Percentiles rank a stretch among this genome's conserved stretches.
Conservation (phyloP, 2,888 invertebrate species). For the Agrilus biguttatus region DNA sequence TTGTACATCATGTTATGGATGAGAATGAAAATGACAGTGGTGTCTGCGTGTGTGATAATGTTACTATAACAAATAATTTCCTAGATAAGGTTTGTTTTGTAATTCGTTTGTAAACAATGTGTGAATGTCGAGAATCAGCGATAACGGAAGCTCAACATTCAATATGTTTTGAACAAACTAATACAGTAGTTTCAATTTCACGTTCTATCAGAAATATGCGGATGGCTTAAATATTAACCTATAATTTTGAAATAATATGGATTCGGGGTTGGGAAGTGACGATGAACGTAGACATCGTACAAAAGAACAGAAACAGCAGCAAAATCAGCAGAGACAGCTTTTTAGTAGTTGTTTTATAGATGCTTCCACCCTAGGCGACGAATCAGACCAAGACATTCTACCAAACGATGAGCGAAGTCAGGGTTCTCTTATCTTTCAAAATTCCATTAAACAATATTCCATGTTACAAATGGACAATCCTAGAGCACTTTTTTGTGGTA, state of each 20-base stretch:
- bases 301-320: constrained; percentile 29
- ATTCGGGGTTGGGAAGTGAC: constrained; percentile 31
- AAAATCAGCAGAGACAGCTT: constrained; percentile 27
- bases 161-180: too few relatives aligned
- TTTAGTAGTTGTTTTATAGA: constrained; percentile 57
- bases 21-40: too few relatives aligned
- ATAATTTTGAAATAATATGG: constrained; percentile 18
- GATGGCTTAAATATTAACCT: too few relatives aligned
- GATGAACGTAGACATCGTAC: constrained; percentile 27
- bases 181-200: too few relatives aligned
- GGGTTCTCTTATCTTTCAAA: constrained; percentile 43
- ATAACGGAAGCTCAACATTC: too few relatives aligned
- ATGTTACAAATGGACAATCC: constrained; percentile 28
- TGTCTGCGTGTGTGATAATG: too few relatives aligned
- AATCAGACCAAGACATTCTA: constrained; percentile 34
- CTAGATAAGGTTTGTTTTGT: too few relatives aligned
- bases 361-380: constrained; percentile 60
- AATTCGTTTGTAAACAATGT: too few relatives aligned
- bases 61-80: too few relatives aligned
- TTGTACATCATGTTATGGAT: too few relatives aligned
- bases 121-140: too few relatives aligned
- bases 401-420: constrained; percentile 40
- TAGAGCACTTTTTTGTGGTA: constrained; percentile 9
- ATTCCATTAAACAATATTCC: constrained; percentile 46
- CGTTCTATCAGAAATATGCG: too few relatives aligned